These are phyloP conservation scores for Bombus pascuorum DNA, from an alignment of 1,140 invertebrate genomes.

Conservation along the genomic window DNA sequence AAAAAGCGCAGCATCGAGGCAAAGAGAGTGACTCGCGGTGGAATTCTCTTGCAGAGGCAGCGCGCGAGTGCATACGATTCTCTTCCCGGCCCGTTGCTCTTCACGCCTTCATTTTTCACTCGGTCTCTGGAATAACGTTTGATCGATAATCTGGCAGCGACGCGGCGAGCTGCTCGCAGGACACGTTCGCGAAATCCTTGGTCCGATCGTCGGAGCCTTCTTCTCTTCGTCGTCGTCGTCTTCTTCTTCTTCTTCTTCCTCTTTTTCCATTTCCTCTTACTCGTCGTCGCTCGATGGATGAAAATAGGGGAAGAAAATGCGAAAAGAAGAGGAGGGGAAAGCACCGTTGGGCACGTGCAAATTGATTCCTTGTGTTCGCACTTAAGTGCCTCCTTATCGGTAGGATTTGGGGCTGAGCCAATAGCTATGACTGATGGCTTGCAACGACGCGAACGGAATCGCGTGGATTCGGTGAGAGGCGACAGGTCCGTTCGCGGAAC, in stretches of 20 bases:
- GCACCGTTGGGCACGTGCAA: conserved; percentile 54
- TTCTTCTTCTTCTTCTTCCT: background rate
- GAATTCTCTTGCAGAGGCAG: conserved; percentile 17
- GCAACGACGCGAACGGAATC: conserved; percentile 45
- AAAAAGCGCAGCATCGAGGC: conserved; percentile 23
- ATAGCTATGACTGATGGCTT: conserved; percentile 53
- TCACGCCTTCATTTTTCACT: conserved; percentile 43
- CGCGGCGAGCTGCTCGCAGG: background rate
- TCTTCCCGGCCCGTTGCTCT: conserved; percentile 26
- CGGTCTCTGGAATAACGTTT: conserved; percentile 8
- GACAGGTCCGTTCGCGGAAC: background rate
- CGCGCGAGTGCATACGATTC: conserved; percentile 43
- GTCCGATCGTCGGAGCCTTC: background rate
- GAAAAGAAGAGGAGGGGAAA: conserved; percentile 2
- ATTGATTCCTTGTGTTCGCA: conserved; percentile 70
- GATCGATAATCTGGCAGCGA: conserved; percentile 39
- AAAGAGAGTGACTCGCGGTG: background rate
- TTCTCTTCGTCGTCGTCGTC: background rate
- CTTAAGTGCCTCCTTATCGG: conserved; percentile 70
- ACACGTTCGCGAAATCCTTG: conserved; percentile 17
- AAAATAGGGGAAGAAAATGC: background rate
- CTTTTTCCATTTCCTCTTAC: background rate
- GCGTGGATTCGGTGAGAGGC: conserved; percentile 38
- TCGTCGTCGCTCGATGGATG: background rate
- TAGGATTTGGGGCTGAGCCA: conserved; percentile 61